These are phyloP conservation scores for Beris morrisii DNA, from an alignment of 2,888 invertebrate species.

Conservation along the genomic window DNA sequence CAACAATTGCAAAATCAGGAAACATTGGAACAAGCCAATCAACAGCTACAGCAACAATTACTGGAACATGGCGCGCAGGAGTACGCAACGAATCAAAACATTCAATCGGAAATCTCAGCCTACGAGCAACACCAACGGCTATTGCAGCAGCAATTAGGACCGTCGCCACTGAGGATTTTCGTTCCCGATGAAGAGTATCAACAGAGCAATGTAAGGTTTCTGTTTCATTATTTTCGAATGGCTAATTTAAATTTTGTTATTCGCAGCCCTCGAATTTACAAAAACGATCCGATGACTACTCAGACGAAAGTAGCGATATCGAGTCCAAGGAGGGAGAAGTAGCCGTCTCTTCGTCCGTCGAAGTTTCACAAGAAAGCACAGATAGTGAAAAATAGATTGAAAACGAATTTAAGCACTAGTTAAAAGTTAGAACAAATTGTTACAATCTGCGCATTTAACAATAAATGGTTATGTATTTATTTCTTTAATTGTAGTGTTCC, in stretches of 20 bases:
- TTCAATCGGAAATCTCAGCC: constrained; percentile 44
- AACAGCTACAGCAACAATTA: constrained; percentile 43
- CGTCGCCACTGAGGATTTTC: constrained; percentile 57
- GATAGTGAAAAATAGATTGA: background rate
- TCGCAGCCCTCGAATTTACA: constrained; percentile 45
- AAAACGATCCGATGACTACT: constrained; percentile 44
- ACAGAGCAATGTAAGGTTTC: constrained; percentile 35
- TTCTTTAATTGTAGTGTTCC: too few species aligned
- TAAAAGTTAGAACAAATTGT: too few species aligned
- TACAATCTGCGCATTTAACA: too few species aligned
- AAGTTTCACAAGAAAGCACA: constrained; percentile 9
- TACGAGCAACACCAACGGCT: constrained; percentile 52
- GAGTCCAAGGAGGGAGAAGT: constrained; percentile 43
- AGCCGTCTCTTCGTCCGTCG: constrained; percentile 11
- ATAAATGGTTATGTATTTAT: too few species aligned
- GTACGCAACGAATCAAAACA: constrained; percentile 30
- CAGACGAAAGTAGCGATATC: constrained; percentile 38
- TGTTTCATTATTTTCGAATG: background rate
- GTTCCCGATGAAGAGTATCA: constrained; percentile 57
- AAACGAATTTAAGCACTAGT: too few species aligned
- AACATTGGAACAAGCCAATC: constrained; percentile 44
- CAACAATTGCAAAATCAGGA: constrained; percentile 49
- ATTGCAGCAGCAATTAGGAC: constrained; percentile 49
- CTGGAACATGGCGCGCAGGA: constrained; percentile 36
- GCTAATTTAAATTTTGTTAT: background rate